These are phyloP conservation scores for Fopius arisanus DNA, from an alignment of 1,140 invertebrate genomes.

Conservation along the genomic window DNA sequence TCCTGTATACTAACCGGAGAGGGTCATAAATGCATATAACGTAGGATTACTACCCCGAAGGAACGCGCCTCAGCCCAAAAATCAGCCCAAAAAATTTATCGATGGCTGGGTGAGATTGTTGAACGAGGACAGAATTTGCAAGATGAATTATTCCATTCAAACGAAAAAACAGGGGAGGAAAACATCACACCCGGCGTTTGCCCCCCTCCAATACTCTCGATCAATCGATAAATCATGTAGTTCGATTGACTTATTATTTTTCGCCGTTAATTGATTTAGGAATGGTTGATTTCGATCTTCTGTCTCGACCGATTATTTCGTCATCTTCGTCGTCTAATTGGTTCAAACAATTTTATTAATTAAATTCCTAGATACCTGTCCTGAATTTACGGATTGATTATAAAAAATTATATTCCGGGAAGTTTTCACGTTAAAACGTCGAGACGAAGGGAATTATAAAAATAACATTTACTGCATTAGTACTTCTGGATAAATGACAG, in stretches of 20 bases:
- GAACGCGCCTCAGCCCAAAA: slow-evolving; percentile 14
- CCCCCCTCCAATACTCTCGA: slow-evolving; percentile 11
- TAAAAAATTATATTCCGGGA: not conserved
- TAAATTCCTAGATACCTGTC: no score
- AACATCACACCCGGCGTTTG: slow-evolving; percentile 46
- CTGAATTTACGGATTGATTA: not conserved
- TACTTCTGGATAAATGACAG: not conserved
- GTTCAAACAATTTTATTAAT: no score
- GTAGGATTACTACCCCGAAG: slow-evolving; percentile 49
- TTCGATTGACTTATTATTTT: slow-evolving; percentile 1
- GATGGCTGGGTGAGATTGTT: slow-evolving; percentile 2
- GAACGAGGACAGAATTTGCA: slow-evolving; percentile 5
- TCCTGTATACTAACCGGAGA: slow-evolving; percentile 31
- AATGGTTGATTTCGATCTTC: no score
- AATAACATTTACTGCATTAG: not conserved
- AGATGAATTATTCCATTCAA: slow-evolving; percentile 33
- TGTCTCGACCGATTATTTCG: no score
- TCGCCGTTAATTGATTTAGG: not conserved
- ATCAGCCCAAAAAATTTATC: slow-evolving; percentile 9
- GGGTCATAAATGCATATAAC: slow-evolving; percentile 58
- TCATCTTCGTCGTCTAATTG: no score
- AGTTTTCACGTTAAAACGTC: no score
- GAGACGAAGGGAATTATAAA: no score
- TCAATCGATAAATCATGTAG: not conserved
- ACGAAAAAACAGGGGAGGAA: slow-evolving; percentile 5